Percentiles rank a stretch among this genome's conserved stretches.
These are phyloP conservation scores for Yponomeuta malinellus DNA, from an alignment of 2,888 invertebrate genomes.

Conservation along the genomic window DNA sequence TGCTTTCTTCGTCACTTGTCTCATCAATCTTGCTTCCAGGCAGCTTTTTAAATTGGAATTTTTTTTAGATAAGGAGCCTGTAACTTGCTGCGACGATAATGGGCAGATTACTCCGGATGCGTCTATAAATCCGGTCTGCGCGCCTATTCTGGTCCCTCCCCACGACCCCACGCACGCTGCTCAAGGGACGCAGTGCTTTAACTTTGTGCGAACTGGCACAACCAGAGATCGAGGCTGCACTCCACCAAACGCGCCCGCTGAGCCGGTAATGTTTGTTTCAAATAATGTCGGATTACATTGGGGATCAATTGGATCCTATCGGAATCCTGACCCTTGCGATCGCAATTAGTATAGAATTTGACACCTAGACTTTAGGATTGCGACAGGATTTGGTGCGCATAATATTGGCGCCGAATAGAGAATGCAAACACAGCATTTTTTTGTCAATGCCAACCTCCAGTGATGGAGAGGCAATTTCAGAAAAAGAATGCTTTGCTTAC, in stretches of 20 bases:
- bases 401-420: no score
- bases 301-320: no score
- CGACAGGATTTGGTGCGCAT: no score
- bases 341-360: no score
- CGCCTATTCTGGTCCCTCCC: constrained; percentile 54
- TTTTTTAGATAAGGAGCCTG: constrained; percentile 44
- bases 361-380: no score
- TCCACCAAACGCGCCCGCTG: constrained; percentile 77
- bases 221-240: constrained; percentile 81
- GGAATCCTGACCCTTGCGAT: no score
- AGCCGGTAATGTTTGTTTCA: constrained; percentile 74
- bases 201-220: constrained; percentile 82
- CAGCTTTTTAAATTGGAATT: neutral
- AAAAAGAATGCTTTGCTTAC: no score
- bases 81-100: constrained; percentile 55
- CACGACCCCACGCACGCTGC: constrained; percentile 62
- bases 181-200: constrained; percentile 79
- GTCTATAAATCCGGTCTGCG: constrained; percentile 48
- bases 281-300: neutral
- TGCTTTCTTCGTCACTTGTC: neutral
- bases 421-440: no score
- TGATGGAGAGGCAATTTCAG: no score
- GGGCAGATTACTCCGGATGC: constrained; percentile 47
- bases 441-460: no score
- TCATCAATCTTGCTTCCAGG: neutral